Conservation (phyloP, 2,113 vertebrate species). For the Galemys pyrenaicus region DNA sequence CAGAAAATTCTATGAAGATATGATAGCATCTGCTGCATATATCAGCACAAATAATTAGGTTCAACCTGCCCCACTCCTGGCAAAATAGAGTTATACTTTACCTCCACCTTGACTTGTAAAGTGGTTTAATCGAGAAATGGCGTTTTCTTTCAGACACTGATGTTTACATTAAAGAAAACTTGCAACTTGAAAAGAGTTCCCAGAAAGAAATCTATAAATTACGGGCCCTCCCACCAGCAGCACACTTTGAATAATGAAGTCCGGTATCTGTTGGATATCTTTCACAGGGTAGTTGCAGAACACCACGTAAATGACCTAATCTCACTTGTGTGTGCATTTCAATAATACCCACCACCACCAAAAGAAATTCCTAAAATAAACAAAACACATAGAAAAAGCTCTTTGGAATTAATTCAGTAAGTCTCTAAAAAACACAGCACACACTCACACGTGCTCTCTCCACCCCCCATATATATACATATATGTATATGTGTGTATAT, state of each 20-base stretch:
- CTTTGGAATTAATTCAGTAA: constrained; percentile 36
- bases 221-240: not conserved
- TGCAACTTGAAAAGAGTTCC: not conserved
- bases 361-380: not conserved
- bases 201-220: not conserved
- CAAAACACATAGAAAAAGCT: not conserved
- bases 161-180: constrained; percentile 1
- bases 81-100: constrained; percentile 39
- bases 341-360: constrained; percentile 3
- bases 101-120: not conserved
- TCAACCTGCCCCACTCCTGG: not conserved
- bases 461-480: no score
- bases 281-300: constrained; percentile 56
- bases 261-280: constrained; percentile 42
- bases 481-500: no score
- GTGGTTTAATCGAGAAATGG: constrained; percentile 6
- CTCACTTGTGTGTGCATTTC: constrained; percentile 56
- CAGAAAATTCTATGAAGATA: constrained; percentile 25
- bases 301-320: constrained; percentile 50
- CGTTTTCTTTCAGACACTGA: constrained; percentile 19
- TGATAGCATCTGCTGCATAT: not conserved
- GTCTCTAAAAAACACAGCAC: constrained; percentile 43
- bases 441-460: no score
- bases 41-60: constrained; percentile 46
- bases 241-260: constrained; percentile 62